Evolutionary conservation across 2,113 vertebrate genomes (phyloP).

Genomic region (Eolophus roseicapilla): DNA sequence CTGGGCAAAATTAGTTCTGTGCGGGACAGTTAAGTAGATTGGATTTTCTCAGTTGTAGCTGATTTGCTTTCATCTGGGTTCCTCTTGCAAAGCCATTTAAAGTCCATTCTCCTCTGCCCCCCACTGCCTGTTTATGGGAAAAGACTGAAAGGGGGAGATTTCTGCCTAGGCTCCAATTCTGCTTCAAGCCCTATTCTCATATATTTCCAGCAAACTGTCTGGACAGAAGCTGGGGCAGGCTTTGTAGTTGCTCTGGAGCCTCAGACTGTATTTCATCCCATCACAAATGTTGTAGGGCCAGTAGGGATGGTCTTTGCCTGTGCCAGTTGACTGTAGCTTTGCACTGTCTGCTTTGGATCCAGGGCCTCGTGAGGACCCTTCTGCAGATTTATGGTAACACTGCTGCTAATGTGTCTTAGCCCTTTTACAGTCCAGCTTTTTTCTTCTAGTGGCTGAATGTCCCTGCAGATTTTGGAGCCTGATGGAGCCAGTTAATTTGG

Average conservation of each 20-base stretch:
- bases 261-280: neutral
- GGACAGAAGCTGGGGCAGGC: neutral
- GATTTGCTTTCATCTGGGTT: constrained; percentile 49
- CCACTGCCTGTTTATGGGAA: neutral
- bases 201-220: neutral
- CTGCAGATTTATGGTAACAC: neutral
- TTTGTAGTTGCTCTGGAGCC: neutral
- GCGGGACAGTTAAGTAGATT: constrained; percentile 51
- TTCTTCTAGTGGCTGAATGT: neutral
- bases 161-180: neutral
- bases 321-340: neutral
- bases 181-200: neutral
- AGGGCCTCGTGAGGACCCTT: neutral
- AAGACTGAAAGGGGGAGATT: neutral
- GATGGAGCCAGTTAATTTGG: neutral
- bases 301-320: neutral
- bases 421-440: neutral
- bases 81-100: constrained; percentile 23
- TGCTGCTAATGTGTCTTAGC: neutral
- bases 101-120: constrained; percentile 8
- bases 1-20: constrained; percentile 45
- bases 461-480: neutral
- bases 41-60: constrained; percentile 54
- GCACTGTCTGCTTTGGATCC: neutral
- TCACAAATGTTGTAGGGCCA: neutral